A percentile compares a stretch with the other conserved stretches of the same genome.
Evolutionary conservation across 2,113 vertebrate species (phyloP).

Genomic region (Morone saxatilis): DNA sequence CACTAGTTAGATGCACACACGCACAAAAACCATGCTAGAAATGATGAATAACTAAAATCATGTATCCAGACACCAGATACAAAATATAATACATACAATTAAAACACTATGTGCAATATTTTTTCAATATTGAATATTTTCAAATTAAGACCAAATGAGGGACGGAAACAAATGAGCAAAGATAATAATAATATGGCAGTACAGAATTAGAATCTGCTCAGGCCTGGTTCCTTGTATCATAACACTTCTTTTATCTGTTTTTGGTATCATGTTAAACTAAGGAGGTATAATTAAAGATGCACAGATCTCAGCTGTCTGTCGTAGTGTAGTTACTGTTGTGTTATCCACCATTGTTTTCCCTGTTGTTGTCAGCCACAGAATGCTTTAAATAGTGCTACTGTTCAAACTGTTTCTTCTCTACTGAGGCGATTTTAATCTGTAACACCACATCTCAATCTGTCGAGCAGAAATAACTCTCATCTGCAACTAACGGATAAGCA

Average conservation of each 20-base stretch:
- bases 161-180: not conserved
- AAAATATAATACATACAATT: not conserved
- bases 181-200: not conserved
- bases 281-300: slow-evolving; percentile 55
- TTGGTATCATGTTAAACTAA: slow-evolving; percentile 45
- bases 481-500: slow-evolving; percentile 66
- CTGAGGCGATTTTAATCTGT: slow-evolving; percentile 62
- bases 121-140: too few relatives aligned
- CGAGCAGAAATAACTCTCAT: slow-evolving; percentile 59
- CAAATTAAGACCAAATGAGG: not conserved
- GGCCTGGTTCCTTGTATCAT: slow-evolving; percentile 1
- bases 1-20: not conserved
- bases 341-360: slow-evolving; percentile 52
- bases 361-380: slow-evolving; percentile 42
- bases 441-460: slow-evolving; percentile 61
- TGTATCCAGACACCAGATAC: not conserved
- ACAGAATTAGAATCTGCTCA: not conserved
- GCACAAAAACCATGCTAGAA: not conserved
- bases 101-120: not conserved
- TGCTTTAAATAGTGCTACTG: slow-evolving; percentile 55
- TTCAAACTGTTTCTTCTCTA: slow-evolving; percentile 62
- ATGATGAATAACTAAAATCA: not conserved
- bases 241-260: slow-evolving; percentile 23
- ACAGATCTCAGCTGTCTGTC: slow-evolving; percentile 44
- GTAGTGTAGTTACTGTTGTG: slow-evolving; percentile 46